These are phyloP conservation scores for Magallana gigas DNA, from an alignment of 1,140 invertebrate species.

Conservation along the genomic window DNA sequence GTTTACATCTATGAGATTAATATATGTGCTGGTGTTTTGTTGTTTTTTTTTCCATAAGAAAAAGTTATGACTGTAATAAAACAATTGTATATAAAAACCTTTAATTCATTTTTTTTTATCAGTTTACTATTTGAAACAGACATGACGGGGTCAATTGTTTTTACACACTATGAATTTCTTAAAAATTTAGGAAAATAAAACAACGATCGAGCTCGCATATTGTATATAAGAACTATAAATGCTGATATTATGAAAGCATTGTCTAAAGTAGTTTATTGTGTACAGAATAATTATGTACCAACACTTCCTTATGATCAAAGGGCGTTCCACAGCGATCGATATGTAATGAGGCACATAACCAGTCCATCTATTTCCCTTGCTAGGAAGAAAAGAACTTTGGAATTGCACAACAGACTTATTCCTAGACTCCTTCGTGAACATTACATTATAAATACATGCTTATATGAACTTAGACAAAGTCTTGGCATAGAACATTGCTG, in stretches of 20 bases:
- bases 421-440: constrained; percentile 1
- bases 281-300: neutral
- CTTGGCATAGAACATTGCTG: neutral
- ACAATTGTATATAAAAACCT: neutral
- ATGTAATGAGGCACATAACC: neutral
- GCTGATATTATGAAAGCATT: neutral
- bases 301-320: neutral
- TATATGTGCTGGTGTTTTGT: neutral
- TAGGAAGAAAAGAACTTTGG: constrained; percentile 7
- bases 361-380: neutral
- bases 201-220: neutral
- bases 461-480: neutral
- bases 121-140: neutral
- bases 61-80: neutral
- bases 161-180: neutral
- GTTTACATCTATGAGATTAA: neutral
- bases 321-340: neutral
- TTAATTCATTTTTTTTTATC: neutral
- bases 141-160: neutral
- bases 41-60: neutral
- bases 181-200: neutral
- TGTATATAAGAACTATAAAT: neutral
- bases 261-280: neutral
- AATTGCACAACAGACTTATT: constrained; percentile 5
- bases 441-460: constrained; percentile 9